Evolutionary conservation across 2,888 invertebrate genomes (phyloP).

Genomic region (Limnephilus auricula): DNA sequence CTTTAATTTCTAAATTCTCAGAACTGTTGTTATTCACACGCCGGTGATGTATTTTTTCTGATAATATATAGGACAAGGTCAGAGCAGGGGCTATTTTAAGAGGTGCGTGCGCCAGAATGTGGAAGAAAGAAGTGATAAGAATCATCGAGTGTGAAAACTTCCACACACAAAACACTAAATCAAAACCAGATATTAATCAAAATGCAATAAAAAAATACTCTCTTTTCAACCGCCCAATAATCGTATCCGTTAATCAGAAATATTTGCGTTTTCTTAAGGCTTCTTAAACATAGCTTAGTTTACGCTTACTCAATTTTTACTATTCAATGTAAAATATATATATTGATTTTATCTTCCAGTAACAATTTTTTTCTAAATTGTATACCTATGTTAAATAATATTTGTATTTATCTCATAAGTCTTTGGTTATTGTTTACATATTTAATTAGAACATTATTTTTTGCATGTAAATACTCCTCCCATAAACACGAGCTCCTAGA

Average conservation of each 20-base stretch:
- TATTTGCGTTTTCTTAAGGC: no score
- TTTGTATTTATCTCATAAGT: no score
- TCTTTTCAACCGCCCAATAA: neutral
- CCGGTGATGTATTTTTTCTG: neutral
- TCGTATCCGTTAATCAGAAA: neutral
- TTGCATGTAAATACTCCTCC: no score
- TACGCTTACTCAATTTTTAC: no score
- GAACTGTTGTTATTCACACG: neutral
- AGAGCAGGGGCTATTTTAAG: neutral
- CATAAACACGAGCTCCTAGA: no score
- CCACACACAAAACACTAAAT: neutral
- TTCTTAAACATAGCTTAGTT: no score
- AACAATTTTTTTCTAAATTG: no score
- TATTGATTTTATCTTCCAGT: no score
- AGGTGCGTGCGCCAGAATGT: neutral
- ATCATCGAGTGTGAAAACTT: neutral
- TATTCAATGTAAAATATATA: no score
- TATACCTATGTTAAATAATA: no score
- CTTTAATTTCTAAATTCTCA: neutral
- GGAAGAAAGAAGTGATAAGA: neutral
- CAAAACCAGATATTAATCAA: neutral
- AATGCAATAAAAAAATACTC: neutral
- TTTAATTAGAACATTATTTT: no score
- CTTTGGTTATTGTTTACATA: no score
- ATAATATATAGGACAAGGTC: neutral